phyloP scores from a whole-genome alignment of 2,888 invertebrate genomes.

The Andricus quercusramuli region DNA sequence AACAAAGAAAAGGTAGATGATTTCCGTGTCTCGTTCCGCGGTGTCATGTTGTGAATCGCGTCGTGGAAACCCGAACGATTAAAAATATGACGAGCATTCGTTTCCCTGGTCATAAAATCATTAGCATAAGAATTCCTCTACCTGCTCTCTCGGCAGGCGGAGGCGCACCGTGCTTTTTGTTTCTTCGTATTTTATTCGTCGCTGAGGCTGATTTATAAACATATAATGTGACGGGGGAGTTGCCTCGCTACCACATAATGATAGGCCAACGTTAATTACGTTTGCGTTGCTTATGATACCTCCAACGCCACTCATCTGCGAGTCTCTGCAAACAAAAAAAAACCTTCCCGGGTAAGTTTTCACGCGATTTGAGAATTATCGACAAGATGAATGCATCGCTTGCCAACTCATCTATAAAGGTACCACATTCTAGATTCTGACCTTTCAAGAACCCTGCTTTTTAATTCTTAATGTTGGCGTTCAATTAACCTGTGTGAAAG shows the following conservation, averaged over 20 bases:
- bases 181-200: conserved; percentile 59
- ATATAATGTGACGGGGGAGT: conserved; percentile 79
- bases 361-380: not conserved
- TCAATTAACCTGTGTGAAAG: not conserved
- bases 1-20: conserved; percentile 55
- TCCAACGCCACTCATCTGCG: conserved; percentile 46
- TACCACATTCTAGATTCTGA: not conserved
- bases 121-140: conserved; percentile 79
- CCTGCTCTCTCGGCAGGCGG: conserved; percentile 65
- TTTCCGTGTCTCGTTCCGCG: conserved; percentile 61
- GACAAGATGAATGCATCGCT: not conserved
- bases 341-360: not conserved
- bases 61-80: conserved; percentile 75
- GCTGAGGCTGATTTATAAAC: conserved; percentile 77
- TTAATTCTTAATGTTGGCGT: not conserved
- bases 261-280: conserved; percentile 78
- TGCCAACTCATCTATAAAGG: not conserved
- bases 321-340: conserved; percentile 11
- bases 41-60: conserved; percentile 57
- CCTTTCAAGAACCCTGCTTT: not conserved
- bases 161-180: conserved; percentile 52
- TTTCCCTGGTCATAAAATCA: conserved; percentile 79
- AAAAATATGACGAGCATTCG: conserved; percentile 79
- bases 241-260: conserved; percentile 79
- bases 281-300: conserved; percentile 69